phyloP scores from a whole-genome alignment of 2,888 invertebrate genomes.

The Anodontia alba region DNA sequence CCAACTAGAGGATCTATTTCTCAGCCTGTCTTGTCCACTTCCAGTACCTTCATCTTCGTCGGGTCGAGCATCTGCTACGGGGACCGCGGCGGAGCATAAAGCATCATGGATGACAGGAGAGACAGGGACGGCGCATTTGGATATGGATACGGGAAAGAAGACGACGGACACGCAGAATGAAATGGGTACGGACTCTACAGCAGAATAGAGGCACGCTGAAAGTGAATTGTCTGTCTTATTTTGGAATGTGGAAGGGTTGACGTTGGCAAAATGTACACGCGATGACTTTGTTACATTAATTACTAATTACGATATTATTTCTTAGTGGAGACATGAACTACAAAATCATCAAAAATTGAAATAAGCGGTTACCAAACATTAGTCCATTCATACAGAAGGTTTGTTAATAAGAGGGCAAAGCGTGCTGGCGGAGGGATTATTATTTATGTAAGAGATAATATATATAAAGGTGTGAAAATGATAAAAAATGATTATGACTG shows the following conservation, averaged over 20 bases:
- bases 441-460: neutral
- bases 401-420: neutral
- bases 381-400: neutral
- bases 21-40: too few relatives aligned
- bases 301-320: neutral
- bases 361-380: neutral
- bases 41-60: too few relatives aligned
- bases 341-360: neutral
- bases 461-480: neutral
- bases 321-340: too few relatives aligned
- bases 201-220: neutral
- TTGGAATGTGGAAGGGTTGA: constrained; percentile 13
- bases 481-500: neutral
- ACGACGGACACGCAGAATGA: too few relatives aligned
- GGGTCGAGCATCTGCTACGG: too few relatives aligned
- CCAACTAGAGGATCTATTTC: too few relatives aligned
- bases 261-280: neutral
- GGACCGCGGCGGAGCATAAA: too few relatives aligned
- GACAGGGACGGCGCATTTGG: too few relatives aligned
- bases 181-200: too few relatives aligned
- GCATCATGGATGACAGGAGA: too few relatives aligned
- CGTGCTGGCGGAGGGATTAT: neutral
- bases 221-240: neutral
- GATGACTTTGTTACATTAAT: neutral
- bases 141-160: too few relatives aligned